Evolutionary conservation across 2,888 invertebrate species (phyloP).

Genomic region (Meteorus colon): DNA sequence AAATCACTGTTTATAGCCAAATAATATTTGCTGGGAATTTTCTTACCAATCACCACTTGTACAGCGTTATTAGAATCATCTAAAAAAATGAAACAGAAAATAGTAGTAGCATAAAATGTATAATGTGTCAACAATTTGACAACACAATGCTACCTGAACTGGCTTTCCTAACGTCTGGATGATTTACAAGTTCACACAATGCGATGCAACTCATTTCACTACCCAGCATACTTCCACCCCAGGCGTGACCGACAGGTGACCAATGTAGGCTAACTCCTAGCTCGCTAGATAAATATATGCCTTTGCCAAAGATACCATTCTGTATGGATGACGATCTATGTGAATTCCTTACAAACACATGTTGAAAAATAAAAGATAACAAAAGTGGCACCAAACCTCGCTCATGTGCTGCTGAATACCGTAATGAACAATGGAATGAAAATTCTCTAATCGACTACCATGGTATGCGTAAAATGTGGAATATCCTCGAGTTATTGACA

Average conservation of each 20-base stretch:
- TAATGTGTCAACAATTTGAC: too few species aligned
- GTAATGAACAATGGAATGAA: slow-evolving; percentile 86
- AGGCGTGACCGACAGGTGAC: slow-evolving; percentile 83
- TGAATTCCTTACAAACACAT: slow-evolving; percentile 12
- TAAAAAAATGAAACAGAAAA: slow-evolving; percentile 42
- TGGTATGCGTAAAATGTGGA: slow-evolving; percentile 83
- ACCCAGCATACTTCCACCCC: slow-evolving; percentile 86
- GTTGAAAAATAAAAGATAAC: slow-evolving; percentile 22
- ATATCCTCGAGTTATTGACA: slow-evolving; percentile 75
- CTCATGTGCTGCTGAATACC: slow-evolving; percentile 84
- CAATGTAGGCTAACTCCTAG: slow-evolving; percentile 82
- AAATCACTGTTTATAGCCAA: slow-evolving; percentile 85
- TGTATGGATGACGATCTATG: slow-evolving; percentile 66
- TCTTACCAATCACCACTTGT: slow-evolving; percentile 69
- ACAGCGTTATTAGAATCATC: slow-evolving; percentile 59
- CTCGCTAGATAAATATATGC: slow-evolving; percentile 85
- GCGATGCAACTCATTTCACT: slow-evolving; percentile 85
- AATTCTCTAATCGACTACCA: slow-evolving; percentile 87
- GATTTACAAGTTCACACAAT: slow-evolving; percentile 86
- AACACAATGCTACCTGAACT: slow-evolving; percentile 59
- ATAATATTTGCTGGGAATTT: slow-evolving; percentile 81
- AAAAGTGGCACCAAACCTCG: slow-evolving; percentile 73
- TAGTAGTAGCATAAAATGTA: not conserved
- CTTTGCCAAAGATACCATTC: slow-evolving; percentile 78
- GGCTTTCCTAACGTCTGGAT: slow-evolving; percentile 76